phyloP scores from a whole-genome alignment of 2,888 invertebrate species.

The Synergus laeviventris region DNA sequence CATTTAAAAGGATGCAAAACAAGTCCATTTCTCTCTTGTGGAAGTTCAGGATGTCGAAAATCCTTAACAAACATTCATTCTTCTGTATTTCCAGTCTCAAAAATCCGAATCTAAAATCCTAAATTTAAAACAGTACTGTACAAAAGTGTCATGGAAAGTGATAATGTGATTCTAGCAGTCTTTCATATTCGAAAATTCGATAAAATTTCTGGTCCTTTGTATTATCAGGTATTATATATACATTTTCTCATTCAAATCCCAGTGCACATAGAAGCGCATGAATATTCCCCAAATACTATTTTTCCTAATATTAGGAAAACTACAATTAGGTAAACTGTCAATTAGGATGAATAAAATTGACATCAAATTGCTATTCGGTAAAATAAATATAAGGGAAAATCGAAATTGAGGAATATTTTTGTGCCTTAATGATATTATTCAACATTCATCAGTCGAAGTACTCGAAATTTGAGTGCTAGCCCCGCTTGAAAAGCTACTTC shows the following conservation, averaged over 20 bases:
- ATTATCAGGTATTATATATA: not conserved
- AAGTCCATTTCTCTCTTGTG: not conserved
- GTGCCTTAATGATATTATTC: constrained; percentile 40
- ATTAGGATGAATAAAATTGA: too few species aligned
- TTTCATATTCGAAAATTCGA: constrained; percentile 7
- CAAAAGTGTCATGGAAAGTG: constrained; percentile 34
- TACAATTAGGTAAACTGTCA: not conserved
- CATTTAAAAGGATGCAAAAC: not conserved
- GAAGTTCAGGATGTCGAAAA: not conserved
- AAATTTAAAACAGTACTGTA: constrained; percentile 33
- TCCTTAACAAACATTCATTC: constrained; percentile 2
- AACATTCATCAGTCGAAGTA: constrained; percentile 79
- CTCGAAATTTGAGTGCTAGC: constrained; percentile 81
- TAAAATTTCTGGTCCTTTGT: constrained; percentile 20
- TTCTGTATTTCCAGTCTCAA: not conserved
- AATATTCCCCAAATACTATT: too few species aligned
- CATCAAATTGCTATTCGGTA: too few species aligned
- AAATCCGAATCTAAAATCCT: not conserved
- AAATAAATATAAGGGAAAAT: too few species aligned
- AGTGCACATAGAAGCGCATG: not conserved
- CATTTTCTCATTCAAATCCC: not conserved
- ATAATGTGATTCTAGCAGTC: constrained; percentile 33
- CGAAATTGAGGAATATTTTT: too few species aligned
- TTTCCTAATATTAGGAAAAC: not conserved
- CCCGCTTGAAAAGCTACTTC: constrained; percentile 81